A percentile compares a stretch with the other conserved stretches of the same genome.
Evolutionary conservation across 2,797 vertebrate genomes (phyloP).

Genomic region (Graptemys geographica): DNA sequence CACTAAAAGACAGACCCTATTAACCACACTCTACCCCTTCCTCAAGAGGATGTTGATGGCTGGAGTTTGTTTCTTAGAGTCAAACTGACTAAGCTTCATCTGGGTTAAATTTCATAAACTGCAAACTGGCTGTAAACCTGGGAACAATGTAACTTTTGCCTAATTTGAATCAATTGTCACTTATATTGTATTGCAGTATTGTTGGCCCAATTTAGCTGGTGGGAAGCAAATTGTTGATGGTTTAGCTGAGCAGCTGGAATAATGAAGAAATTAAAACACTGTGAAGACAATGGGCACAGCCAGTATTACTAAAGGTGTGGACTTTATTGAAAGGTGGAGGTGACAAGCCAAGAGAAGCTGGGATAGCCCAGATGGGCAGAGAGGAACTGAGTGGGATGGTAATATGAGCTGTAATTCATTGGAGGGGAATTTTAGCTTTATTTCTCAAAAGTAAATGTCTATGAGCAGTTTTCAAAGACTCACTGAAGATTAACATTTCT

Average conservation of each 20-base stretch:
- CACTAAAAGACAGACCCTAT: background rate
- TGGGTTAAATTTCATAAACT: constrained; percentile 76
- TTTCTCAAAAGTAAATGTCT: background rate
- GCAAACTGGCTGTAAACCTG: constrained; percentile 72
- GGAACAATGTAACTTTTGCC: constrained; percentile 76
- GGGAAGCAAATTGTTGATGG: constrained; percentile 58
- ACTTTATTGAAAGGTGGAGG: constrained; percentile 49
- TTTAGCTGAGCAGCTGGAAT: constrained; percentile 64
- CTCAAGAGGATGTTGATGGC: constrained; percentile 34
- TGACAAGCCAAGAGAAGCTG: constrained; percentile 57
- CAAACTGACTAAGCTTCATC: constrained; percentile 67
- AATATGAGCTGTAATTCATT: too few species aligned
- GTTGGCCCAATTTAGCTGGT: constrained; percentile 56
- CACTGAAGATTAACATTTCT: too few species aligned
- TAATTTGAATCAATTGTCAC: constrained; percentile 75
- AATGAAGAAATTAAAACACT: constrained; percentile 54
- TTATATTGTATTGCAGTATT: constrained; percentile 69
- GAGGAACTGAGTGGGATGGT: constrained; percentile 16
- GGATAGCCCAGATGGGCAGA: constrained; percentile 49
- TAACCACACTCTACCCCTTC: background rate
- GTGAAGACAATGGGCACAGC: constrained; percentile 43
- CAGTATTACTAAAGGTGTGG: constrained; percentile 59
- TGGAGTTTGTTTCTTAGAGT: constrained; percentile 3
- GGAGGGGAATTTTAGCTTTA: background rate
- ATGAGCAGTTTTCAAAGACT: background rate